Base-by-base conservation (phyloP, 2,888 invertebrate genomes). In the Gonocerus acuteangulatus region DNA sequence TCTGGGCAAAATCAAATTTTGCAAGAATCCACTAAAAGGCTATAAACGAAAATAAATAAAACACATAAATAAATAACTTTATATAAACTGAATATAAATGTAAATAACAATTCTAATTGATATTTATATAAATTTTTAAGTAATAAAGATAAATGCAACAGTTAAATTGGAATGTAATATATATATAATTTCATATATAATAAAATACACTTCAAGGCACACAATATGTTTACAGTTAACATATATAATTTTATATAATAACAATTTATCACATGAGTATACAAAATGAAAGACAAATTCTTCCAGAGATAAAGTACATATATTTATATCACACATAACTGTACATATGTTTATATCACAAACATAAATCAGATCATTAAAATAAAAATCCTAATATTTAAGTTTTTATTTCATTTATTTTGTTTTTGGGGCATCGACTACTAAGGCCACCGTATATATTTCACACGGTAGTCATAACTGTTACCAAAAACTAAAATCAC, bases 141-240 rank as follows among this genome's bases (percentile, higher is more conserved):
- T 19, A 18, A 21, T 51, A 27, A 34, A 51, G 7, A 36, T 34
- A 49, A 49, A 49, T 34, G n/a, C 27, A 27, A 34, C 34, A 11
- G 11, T 51, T 51, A 34, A 9, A 51, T 13, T n/a, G 36, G 51
- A 51, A 51, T 51, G 51, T 49, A 27, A 19, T n/a, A 1, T 16
- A 48, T 27, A 16, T 48, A 48, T 23, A 49, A 49, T 32, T n/a
- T 36, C 19, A 19, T 34, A 51, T 51, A 4, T 27, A 27, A 27
- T 27, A 27, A 27, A 27, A 27, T 27, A 27, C 4, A 27, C 9
- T 6, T 51, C n/a, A 51, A 51, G 51, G 51, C 51, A 51, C 51
- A 34, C 13, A 36, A 34, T n/a, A 27, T 19, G 19, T n/a, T 16
- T 51, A 34, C 11, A 34, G n/a, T 21, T 15, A 15, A 48, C 11